Evolutionary conservation across 2,888 invertebrate species (phyloP), one percentile per base, ranked within the genome.

Genomic region (Scaptomyza tumidula): DNA sequence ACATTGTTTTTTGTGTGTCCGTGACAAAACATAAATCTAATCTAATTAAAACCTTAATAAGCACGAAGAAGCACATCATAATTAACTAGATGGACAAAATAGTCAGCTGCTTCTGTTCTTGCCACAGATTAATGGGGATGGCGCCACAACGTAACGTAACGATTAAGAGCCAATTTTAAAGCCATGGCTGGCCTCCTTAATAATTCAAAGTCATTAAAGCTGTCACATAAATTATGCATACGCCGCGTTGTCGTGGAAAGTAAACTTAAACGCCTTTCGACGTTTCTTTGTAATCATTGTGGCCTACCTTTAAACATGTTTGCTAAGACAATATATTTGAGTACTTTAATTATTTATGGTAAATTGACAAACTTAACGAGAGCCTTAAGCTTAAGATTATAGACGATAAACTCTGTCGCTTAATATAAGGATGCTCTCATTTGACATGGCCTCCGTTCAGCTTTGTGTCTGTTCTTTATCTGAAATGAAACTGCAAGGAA

Each of bases 51-150:
- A 55, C 37, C 19, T 6, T 13, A 19, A 24, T 14, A 33, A 10
- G 6, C 4, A n/a, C 19, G 10, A 16, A 5, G 6, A 6, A 9
- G 19, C n/a, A 50, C 33, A 37, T 39, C 45, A 48, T 64, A 46
- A 63, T 70, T 59, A 75, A 49, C 9, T 33, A 14, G 16, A 39
- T 19, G 44, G 6, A 35, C 24, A 31, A 13, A n/a, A 35, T 27
- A 19, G 10, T 16, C 10, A 14, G 41, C 10, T 5, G 1, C 16
- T 9, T 10, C 48, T 56, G 53, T 27, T 16, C 10, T 14, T 55
- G 64, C 53, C 58, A 52, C 6, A 41, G 37, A 70, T 64, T 64
- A 52, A 64, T 75, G 10, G 27, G 9, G 24, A n/a, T 16, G 0
- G 27, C 29, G 11, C 24, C 14, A 11, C 14, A 24, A 37, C n/a